Evolutionary conservation across 2,888 invertebrate genomes (phyloP), one percentile per base, ranked within the genome.

Genomic region (Diploptera punctata): DNA sequence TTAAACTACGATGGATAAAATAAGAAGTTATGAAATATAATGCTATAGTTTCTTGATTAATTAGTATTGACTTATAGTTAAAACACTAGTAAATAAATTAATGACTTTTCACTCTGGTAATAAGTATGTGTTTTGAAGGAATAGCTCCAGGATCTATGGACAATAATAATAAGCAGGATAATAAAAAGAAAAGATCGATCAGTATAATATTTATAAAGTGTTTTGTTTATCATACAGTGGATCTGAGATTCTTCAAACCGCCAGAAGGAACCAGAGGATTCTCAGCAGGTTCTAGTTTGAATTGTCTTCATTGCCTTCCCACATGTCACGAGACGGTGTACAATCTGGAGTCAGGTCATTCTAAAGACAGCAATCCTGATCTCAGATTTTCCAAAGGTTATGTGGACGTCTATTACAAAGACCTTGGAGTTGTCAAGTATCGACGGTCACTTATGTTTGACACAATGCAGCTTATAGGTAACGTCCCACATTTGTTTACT

Each of bases 271-370:
- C 74, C 2, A 74, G 75, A 19, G 77, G 77, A 29, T 75, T 77
- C 70, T 71, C 76, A 9, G 44, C 21, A 16, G 68, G 70, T 3
- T 67, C 72, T 26, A 44, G 76, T 21, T 72, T 68, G 9, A 69
- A 75, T n/a, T 77, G 77, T 2, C 69, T 76, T 19, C 74, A 75
- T 49, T 77, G 77, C 69, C 74, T 73, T 33, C 76, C 77, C 3
- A 77, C 77, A 3, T 77, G 77, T 69, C 75, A 77, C 68, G 76
- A 77, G 68, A 77, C 77, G 0, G 75, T 75, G 33, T 76, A 77
- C 69, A 75, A 77, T 57, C 72, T 77, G 18, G 77, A 76, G 67
- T 67, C 76, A 18, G 69, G 73, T 16, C 24, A 47, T 16, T 26
- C 44, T 9, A 16, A 18, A 10, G 67, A 47, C 47, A 70, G 71